phyloP scores from a whole-genome alignment of 2,797 vertebrate species.

The Bufotes viridis region DNA sequence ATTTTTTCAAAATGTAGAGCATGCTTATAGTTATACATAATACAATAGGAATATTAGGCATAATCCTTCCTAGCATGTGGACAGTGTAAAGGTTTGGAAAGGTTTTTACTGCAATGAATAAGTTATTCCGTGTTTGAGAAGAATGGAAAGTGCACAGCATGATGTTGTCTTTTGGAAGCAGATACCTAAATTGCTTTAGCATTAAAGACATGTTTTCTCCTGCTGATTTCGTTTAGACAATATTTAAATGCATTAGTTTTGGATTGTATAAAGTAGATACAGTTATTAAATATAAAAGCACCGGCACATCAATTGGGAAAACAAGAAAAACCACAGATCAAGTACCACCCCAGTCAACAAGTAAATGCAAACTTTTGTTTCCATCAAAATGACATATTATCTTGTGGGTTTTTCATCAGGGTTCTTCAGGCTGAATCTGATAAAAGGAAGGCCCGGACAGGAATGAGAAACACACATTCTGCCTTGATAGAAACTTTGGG shows the following conservation, averaged over 20 bases:
- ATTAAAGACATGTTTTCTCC: not conserved
- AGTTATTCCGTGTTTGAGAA: not conserved
- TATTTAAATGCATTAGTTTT: not conserved
- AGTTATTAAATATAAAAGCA: not conserved
- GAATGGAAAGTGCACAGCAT: not conserved
- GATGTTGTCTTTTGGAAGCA: not conserved
- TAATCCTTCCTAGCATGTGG: not conserved
- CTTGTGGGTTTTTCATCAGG: no score
- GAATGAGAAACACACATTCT: no score
- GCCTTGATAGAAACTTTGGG: no score
- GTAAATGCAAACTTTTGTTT: not conserved
- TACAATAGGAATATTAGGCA: not conserved
- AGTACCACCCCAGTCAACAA: not conserved
- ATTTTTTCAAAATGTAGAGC: not conserved
- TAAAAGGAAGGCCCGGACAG: no score
- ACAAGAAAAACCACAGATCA: not conserved
- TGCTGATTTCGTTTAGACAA: not conserved
- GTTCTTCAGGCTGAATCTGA: no score
- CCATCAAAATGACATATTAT: no score
- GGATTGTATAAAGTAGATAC: not conserved
- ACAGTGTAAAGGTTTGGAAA: not conserved
- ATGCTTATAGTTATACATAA: not conserved
- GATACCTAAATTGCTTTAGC: slow-evolving; percentile 11
- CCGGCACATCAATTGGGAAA: not conserved
- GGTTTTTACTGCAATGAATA: not conserved